A percentile compares a stretch with the other conserved stretches of the same genome.
These are phyloP conservation scores for Cheumatopsyche charites DNA, from an alignment of 1,140 invertebrate species.

Conservation along the genomic window DNA sequence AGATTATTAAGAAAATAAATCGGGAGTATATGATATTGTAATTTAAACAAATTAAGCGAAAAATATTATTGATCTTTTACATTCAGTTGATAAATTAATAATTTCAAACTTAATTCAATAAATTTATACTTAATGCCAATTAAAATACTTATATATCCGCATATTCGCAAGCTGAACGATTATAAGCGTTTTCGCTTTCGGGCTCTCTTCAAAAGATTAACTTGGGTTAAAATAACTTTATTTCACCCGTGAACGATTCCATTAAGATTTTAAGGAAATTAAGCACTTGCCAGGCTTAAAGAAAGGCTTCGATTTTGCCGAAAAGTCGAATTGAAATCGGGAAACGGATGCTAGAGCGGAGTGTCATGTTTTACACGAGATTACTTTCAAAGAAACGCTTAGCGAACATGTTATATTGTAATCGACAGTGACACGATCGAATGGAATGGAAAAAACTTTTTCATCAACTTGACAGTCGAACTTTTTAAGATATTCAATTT, in stretches of 20 bases:
- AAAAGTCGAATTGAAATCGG: conserved; percentile 1
- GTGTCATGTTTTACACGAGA: conserved; percentile 4
- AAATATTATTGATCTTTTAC: too few species aligned
- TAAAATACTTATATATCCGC: too few species aligned
- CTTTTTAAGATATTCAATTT: conserved; percentile 1
- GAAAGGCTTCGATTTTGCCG: conserved; percentile 1
- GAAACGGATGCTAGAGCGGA: not conserved
- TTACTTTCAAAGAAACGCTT: too few species aligned
- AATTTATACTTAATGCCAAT: too few species aligned
- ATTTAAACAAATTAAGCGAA: too few species aligned
- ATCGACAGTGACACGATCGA: too few species aligned
- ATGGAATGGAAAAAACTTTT: too few species aligned
- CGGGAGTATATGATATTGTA: too few species aligned
- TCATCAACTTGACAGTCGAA: not conserved
- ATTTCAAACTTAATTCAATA: too few species aligned
- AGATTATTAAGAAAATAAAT: too few species aligned
- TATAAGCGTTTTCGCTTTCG: conserved; percentile 10
- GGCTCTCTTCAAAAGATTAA: conserved; percentile 16
- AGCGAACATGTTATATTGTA: too few species aligned
- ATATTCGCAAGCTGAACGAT: not conserved
- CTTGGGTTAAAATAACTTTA: conserved; percentile 20
- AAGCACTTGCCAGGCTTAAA: not conserved
- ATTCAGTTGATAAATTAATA: too few species aligned
- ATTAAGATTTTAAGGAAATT: conserved; percentile 21
- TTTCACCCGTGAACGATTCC: conserved; percentile 18